Base-by-base conservation (phyloP, 2,113 vertebrate species). In the Aspidoscelis tigris region DNA sequence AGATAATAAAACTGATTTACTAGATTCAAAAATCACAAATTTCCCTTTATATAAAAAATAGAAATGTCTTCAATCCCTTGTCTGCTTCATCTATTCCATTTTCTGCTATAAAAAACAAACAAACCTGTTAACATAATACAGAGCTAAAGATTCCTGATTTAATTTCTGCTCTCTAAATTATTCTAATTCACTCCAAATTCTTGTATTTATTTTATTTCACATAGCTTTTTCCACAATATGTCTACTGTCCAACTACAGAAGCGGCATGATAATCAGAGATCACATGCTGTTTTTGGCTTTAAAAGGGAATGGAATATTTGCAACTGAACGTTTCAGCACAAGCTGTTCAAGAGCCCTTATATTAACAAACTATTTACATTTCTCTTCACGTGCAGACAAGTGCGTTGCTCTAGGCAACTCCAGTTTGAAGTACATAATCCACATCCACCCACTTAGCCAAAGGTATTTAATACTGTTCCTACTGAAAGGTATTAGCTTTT, bases 41-140 rank as follows among this genome's bases (percentile, higher is more conserved):
- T 44, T 5, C 9, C 61, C 61, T 65, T 78, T 65, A 78, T 65
- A 65, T 66, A 82, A 9, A 61, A 26, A 74, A 53, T 8, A 77
- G 58, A 78, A 44, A 12, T 70, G 33, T 39, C 26, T 58, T 21
- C 64, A 69, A 24, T 1, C 1, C 47, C 81, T 65, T 78, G 55
- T 70, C 44, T 85, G 24, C 44, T 70, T 2, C 2, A 2, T 72
- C 76, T 66, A 68, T 0, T 76, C 75, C 78, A 55, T 86, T 82
- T 85, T 81, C 81, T 2, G 1, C 82, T 80, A 79, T 79, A 12
- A 84, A 86, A 77, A 61, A 85, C 55, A 77, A 61, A 85, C 55
- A 73, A 76, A 87, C 81, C 50, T 89, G 75, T 68, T 87, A 82
- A 78, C n/a, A 87, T 87, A 93, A 88, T 80, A 78, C 83, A 79